Percentiles rank a stretch among this genome's conserved stretches.
These are phyloP conservation scores for Heliconius hortense DNA, from an alignment of 2,888 invertebrate species.

Conservation along the genomic window DNA sequence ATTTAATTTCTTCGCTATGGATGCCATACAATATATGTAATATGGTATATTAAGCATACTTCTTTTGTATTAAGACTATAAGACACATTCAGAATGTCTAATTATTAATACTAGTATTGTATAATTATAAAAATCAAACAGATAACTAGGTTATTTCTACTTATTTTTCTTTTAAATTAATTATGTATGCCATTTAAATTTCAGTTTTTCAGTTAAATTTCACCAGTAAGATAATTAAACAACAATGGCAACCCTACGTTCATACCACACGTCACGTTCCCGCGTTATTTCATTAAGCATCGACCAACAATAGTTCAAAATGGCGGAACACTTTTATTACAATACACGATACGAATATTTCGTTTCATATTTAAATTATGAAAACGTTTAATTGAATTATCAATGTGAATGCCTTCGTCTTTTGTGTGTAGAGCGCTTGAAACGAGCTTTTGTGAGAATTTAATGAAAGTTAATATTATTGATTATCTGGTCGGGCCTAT, in stretches of 20 bases:
- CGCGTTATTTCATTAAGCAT: conserved; percentile 28
- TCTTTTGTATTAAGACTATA: too few species aligned
- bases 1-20: too few species aligned
- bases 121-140: background rate
- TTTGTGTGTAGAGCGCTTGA: conserved; percentile 8
- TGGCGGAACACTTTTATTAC: conserved; percentile 22
- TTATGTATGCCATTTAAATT: background rate
- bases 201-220: too few species aligned
- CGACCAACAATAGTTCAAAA: conserved; percentile 21
- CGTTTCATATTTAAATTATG: conserved; percentile 17
- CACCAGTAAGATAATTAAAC: background rate
- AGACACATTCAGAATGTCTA: background rate
- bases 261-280: conserved; percentile 5
- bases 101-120: background rate
- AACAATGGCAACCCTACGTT: conserved; percentile 15
- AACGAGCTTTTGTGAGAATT: background rate
- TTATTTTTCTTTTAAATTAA: background rate
- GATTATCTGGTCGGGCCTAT: background rate
- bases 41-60: too few species aligned
- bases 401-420: conserved; percentile 7
- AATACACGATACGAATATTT: conserved; percentile 12
- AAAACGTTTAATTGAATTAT: conserved; percentile 19
- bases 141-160: background rate
- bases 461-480: conserved; percentile 11
- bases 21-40: too few species aligned